Evolutionary conservation across 2,888 invertebrate species (phyloP), one percentile per base, ranked within the genome.

Genomic region (Anticlea derivata): DNA sequence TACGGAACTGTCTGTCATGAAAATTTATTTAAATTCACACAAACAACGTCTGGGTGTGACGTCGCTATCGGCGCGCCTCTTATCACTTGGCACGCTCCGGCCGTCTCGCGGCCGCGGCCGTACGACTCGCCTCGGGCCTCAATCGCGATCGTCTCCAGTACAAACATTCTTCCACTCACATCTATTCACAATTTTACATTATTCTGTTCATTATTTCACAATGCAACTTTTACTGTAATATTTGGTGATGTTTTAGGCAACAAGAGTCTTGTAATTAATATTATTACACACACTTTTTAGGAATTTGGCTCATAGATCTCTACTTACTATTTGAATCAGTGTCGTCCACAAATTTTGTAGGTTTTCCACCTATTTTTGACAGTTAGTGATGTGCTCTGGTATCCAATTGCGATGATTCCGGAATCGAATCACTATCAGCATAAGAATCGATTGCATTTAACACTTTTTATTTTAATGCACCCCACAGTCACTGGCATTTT

Each of bases 11-110:
- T 88, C 88, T 89, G 88, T 87, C 88, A 89, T 86, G 89, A 88
- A 88, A 88, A 89, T 89, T 86, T 90, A 89, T 90, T 90, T 87
- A 89, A 89, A 89, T 89, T 88, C 86, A 88, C 88, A 88, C 88
- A 89, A 90, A 89, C 88, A 90, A 84, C 88, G 90, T 90, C 90
- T 90, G 90, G 89, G 88, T 83, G 86, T 89, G 89, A 89, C 89
- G 90, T 89, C 78, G 86, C 85, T 88, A 89, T 89, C 89, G 88
- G 86, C 85, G 85, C 88, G 86, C 85, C 81, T 86, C 88, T 90
- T 90, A 90, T 90, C 89, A 89, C 88, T 90, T 89, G 89, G 89
- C 89, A 89, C 86, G 88, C 83, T 88, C 85, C 80, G 86, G 82
- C 79, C 78, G 87, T 86, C 87, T 85, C 85, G 85, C 83, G 79